phyloP scores from a whole-genome alignment of 2,113 vertebrate species.

The Phylloscopus whistleri region DNA sequence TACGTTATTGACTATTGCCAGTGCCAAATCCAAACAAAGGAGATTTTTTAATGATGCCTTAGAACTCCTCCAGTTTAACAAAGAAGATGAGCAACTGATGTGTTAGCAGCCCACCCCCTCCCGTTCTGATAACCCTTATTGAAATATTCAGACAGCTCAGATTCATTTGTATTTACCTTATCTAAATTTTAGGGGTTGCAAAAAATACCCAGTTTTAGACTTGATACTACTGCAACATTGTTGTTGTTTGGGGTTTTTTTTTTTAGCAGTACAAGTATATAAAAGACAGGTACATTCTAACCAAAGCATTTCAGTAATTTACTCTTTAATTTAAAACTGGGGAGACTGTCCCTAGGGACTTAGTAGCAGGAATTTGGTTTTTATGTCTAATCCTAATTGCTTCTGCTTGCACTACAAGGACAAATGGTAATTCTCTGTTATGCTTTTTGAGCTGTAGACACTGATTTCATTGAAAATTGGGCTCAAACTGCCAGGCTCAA shows the following conservation, averaged over 20 bases:
- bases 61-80: slow-evolving; percentile 16
- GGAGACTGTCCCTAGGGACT: background rate
- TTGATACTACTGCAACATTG: background rate
- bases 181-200: background rate
- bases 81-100: slow-evolving; percentile 38
- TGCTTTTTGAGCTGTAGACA: slow-evolving; percentile 47
- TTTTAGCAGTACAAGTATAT: background rate
- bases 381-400: slow-evolving; percentile 30
- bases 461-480: slow-evolving; percentile 31
- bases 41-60: slow-evolving; percentile 62
- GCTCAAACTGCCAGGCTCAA: slow-evolving; percentile 13
- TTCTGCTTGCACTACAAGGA: slow-evolving; percentile 19
- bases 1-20: slow-evolving; percentile 53
- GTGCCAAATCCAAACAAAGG: slow-evolving; percentile 63
- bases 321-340: background rate
- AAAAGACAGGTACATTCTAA: background rate
- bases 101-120: background rate
- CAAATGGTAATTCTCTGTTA: slow-evolving; percentile 40
- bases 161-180: background rate
- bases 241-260: background rate
- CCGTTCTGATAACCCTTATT: background rate
- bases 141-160: background rate
- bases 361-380: background rate
- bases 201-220: background rate
- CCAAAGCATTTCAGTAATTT: background rate